Evolutionary conservation across 1,140 invertebrate species (phyloP), one percentile per base, ranked within the genome.

Genomic region (Glossosoma conforme): DNA sequence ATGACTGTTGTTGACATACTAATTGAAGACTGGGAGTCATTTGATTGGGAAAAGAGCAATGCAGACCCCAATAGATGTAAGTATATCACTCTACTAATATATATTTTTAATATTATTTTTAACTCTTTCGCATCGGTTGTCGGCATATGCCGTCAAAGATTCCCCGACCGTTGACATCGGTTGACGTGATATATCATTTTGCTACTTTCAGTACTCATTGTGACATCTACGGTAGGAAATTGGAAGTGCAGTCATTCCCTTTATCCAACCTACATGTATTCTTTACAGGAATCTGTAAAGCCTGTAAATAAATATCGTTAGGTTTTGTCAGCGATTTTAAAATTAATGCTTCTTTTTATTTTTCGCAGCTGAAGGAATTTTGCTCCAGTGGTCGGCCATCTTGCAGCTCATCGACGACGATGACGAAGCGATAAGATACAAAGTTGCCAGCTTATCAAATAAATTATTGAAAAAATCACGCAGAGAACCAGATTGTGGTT

Each of bases 361-460:
- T 44, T 60, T 63, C n/a, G 5, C 58, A 72, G 69, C 66, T 25
- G 65, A 67, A 38, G 60, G 58, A 19, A 61, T 54, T 37, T 53
- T 67, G 2, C 62, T 62, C 1, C 14, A 65, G 13, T 69, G 61
- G 54, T 56, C 62, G 2, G 64, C 59, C 1, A 18, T 65, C 14
- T 56, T 66, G 1, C 61, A 58, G 10, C 24, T 66, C 1, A 41
- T 70, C 10, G 67, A 68, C 32, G 70, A 70, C 46, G 67, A 69
- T 28, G 61, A 65, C 5, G 52, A 53, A 5, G 9, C 14, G 9
- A 40, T 61, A 20, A 20, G 25, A n/a, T 13, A 37, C 6, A 42
- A 45, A 14, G 37, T 50, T 11, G 38, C 51, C 20, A 41, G 24
- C 21, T 21, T 58, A 33, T 30, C 46, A 21, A 44, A 42, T 14